Evolutionary conservation across 1,140 invertebrate species (phyloP), one percentile per base, ranked within the genome.

Genomic region (Mamestra configurata): DNA sequence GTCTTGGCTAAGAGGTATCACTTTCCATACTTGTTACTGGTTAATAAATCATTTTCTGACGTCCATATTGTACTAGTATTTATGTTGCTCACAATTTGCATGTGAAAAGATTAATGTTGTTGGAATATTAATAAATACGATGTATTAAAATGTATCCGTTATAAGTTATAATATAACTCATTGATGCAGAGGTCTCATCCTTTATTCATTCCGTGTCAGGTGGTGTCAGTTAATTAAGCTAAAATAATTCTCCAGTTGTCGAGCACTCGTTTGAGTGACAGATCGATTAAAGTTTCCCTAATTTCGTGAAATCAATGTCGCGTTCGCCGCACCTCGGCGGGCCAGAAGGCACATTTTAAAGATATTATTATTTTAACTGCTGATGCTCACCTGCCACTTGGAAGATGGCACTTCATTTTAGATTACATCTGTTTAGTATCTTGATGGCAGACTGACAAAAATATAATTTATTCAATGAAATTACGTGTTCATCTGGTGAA

Each of bases 251-350:
- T 15, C 61, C 73, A 61, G 59, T 77, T 77, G 46, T 64, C 75
- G 61, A 68, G 43, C 59, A 37, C 46, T 77, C 75, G 18, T 55
- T 78, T 75, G 82, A 84, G 51, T 82, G 83, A 82, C 83, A 82
- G 81, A 70, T 84, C 76, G 75, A 84, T 84, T 84, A 79, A 82
- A 84, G 78, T 84, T 84, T 84, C 40, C 46, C 66, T 79, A 82
- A 77, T 78, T 80, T 71, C 43, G 49, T 81, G 72, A 51, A 79
- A 77, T 83, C 82, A 71, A 70, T 72, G 75, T 71, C 53, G 53
- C 71, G 43, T 35, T 77, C 68, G 37, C 35, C 46, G 15, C 61
- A 49, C 35, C 64, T 78, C 31, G 51, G 1, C 22, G 10, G 1
- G 18, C 46, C 64, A 5, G 49, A 31, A 68, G 37, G 37, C 43